Evolutionary conservation across 2,797 vertebrate species (phyloP).

Genomic region (Muscicapa comitata): DNA sequence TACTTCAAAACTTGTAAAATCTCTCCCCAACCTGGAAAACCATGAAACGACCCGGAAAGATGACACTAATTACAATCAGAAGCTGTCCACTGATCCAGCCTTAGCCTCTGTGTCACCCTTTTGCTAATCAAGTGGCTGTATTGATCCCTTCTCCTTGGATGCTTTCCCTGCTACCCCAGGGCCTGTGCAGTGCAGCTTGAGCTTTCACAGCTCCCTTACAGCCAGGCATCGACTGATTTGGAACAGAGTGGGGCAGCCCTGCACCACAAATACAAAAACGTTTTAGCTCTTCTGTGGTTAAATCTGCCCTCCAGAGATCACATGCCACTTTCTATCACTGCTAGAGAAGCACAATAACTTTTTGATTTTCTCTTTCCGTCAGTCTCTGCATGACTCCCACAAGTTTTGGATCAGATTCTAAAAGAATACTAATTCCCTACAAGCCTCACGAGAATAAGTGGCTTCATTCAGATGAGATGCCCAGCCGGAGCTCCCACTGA

Average conservation of each 20-base stretch:
- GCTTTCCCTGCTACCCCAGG: not conserved
- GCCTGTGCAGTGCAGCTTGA: not conserved
- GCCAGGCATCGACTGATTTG: not conserved
- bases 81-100: not conserved
- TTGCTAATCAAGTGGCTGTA: constrained; percentile 35
- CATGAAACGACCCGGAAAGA: not conserved
- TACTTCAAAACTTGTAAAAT: not conserved
- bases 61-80: constrained; percentile 7
- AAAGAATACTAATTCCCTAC: constrained; percentile 12
- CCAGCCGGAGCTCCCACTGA: not conserved
- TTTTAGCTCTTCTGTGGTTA: not conserved
- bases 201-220: not conserved
- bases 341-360: not conserved
- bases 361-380: not conserved
- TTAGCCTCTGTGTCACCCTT: not conserved
- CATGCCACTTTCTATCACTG: not conserved
- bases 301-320: constrained; percentile 15
- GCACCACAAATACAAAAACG: not conserved
- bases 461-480: not conserved
- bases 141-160: constrained; percentile 34
- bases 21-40: not conserved
- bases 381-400: not conserved
- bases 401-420: constrained; percentile 23
- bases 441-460: not conserved
- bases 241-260: not conserved